Conservation (phyloP, 2,113 vertebrate species). For the Uria aalge region DNA sequence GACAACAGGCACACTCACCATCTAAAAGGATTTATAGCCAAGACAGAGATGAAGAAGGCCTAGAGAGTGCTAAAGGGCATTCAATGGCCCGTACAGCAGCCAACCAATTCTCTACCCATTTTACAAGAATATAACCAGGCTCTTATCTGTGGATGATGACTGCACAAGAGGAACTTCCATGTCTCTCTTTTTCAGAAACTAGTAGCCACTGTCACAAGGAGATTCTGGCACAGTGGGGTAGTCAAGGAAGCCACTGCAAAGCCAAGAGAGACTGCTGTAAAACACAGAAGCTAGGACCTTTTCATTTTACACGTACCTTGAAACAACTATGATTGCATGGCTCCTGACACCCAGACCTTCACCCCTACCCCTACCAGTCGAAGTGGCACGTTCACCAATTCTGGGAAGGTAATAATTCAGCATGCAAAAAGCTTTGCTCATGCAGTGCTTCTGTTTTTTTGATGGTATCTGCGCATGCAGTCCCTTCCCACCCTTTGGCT, state of each 20-base stretch:
- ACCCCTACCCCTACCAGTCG: neutral
- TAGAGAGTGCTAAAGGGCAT: neutral
- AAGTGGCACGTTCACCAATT: neutral
- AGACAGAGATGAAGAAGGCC: neutral
- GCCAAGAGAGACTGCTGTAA: neutral
- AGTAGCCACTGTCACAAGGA: neutral
- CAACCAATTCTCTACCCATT: neutral
- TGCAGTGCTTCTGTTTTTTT: neutral
- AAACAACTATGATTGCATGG: neutral
- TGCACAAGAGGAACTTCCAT: neutral
- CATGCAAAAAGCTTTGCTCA: neutral
- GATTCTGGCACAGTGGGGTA: neutral
- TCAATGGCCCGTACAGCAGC: fast-evolving
- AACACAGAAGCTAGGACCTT: neutral
- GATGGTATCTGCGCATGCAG: neutral
- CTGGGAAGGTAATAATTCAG: neutral
- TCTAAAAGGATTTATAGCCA: neutral
- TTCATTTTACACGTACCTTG: neutral
- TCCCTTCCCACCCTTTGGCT: neutral
- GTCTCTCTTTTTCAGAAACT: neutral
- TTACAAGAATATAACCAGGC: neutral
- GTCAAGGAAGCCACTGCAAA: neutral
- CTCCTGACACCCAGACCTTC: neutral
- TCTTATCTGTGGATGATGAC: neutral
- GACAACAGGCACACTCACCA: neutral